phyloP scores from a whole-genome alignment of 2,888 invertebrate species.

The Stramonita haemastoma region DNA sequence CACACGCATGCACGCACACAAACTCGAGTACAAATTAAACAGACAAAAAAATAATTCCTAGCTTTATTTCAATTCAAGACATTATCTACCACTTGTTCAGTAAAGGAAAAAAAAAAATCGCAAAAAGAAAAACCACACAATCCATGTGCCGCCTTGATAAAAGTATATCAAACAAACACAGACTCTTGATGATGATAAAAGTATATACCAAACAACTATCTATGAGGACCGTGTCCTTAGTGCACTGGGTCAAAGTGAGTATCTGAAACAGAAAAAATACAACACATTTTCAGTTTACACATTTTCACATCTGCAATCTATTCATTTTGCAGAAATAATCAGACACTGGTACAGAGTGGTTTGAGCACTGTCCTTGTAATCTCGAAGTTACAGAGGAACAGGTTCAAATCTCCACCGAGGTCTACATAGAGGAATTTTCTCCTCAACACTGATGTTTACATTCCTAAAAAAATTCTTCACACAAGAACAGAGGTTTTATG shows the following conservation, averaged over 20 bases:
- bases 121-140: neutral
- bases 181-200: too few species aligned
- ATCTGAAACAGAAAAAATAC: constrained; percentile 41
- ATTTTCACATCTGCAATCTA: neutral
- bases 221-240: neutral
- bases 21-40: neutral
- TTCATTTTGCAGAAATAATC: too few species aligned
- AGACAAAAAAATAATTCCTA: neutral
- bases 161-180: neutral
- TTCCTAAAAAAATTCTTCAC: too few species aligned
- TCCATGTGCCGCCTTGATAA: neutral
- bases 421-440: too few species aligned
- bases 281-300: neutral
- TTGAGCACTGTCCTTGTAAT: too few species aligned
- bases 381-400: too few species aligned
- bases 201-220: too few species aligned
- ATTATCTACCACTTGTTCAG: neutral
- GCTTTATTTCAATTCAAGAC: neutral
- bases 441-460: too few species aligned
- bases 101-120: constrained; percentile 6
- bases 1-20: neutral
- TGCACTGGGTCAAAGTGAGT: constrained; percentile 49
- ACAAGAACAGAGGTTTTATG: too few species aligned
- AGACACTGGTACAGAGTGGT: too few species aligned
- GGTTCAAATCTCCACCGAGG: too few species aligned